Evolutionary conservation across 2,113 vertebrate genomes (phyloP).

Genomic region (Gnathochromis pfefferi): DNA sequence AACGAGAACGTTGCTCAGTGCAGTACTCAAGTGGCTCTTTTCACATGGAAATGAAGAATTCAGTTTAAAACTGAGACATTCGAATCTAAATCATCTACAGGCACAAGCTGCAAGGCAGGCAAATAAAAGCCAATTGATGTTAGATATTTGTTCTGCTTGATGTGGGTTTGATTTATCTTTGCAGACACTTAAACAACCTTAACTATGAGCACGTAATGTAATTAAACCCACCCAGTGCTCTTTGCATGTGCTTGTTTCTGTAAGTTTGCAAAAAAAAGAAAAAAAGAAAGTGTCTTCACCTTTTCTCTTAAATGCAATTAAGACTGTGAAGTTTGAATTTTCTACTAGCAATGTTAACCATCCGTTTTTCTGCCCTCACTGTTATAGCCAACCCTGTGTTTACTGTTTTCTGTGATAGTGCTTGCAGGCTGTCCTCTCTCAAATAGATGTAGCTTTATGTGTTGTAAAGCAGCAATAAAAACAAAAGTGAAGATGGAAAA

Average conservation of each 20-base stretch:
- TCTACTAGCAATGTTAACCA: background rate
- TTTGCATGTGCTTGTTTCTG: background rate
- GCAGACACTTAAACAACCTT: background rate
- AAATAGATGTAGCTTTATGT: background rate
- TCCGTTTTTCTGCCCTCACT: background rate
- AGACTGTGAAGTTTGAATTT: slow-evolving; percentile 5
- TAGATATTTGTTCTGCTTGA: background rate
- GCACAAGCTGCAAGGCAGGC: background rate
- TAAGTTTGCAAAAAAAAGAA: background rate
- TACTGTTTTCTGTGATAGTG: background rate
- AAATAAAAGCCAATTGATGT: background rate
- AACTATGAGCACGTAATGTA: background rate
- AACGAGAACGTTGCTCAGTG: background rate
- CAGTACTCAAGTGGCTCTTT: background rate
- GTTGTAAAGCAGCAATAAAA: background rate
- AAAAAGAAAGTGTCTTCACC: background rate
- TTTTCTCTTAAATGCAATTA: background rate
- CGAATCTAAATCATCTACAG: background rate
- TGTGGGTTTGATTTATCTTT: background rate
- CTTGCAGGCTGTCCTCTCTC: background rate
- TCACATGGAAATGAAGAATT: background rate
- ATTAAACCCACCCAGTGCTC: background rate
- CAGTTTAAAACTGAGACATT: background rate
- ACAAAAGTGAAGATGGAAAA: background rate
- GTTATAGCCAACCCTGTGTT: background rate